phyloP scores from a whole-genome alignment of 2,797 vertebrate species.

The Chanos chanos region DNA sequence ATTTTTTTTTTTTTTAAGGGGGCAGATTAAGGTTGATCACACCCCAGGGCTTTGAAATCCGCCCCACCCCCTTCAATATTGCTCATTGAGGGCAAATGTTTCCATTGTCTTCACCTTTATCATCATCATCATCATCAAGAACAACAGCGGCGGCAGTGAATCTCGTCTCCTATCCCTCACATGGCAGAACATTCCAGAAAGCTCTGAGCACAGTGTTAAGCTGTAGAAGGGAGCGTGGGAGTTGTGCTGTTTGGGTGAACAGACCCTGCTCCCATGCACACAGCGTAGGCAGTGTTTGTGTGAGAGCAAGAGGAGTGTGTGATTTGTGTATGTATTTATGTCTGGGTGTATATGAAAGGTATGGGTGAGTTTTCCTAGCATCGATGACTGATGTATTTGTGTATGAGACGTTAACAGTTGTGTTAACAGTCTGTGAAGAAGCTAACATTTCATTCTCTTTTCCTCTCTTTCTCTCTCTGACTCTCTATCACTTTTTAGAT shows the following conservation, averaged over 20 bases:
- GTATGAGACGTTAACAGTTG: constrained; percentile 48
- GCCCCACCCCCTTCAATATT: constrained; percentile 6
- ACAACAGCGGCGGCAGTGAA: no score
- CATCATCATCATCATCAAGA: constrained; percentile 27
- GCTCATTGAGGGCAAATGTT: neutral
- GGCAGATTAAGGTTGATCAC: constrained; percentile 29
- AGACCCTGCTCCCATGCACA: constrained; percentile 39
- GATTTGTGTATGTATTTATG: constrained; percentile 2
- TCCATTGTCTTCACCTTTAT: constrained; percentile 15
- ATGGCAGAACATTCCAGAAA: constrained; percentile 54
- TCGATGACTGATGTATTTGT: constrained; percentile 23
- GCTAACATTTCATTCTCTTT: constrained; percentile 35
- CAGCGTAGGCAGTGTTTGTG: constrained; percentile 23
- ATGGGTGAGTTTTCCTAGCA: constrained; percentile 14
- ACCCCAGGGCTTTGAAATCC: constrained; percentile 35
- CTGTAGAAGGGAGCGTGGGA: constrained; percentile 59
- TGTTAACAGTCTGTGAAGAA: constrained; percentile 29
- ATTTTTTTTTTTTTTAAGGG: constrained; percentile 39
- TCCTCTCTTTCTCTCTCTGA: constrained; percentile 22
- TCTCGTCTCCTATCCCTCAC: constrained; percentile 52
- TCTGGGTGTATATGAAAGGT: neutral
- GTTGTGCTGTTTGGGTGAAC: constrained; percentile 52
- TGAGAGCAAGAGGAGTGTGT: neutral
- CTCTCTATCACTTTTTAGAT: constrained; percentile 74
- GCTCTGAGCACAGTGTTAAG: constrained; percentile 54